A percentile compares a stretch with the other conserved stretches of the same genome.
Evolutionary conservation across 2,888 invertebrate genomes (phyloP).

Genomic region (Biston betularia): DNA sequence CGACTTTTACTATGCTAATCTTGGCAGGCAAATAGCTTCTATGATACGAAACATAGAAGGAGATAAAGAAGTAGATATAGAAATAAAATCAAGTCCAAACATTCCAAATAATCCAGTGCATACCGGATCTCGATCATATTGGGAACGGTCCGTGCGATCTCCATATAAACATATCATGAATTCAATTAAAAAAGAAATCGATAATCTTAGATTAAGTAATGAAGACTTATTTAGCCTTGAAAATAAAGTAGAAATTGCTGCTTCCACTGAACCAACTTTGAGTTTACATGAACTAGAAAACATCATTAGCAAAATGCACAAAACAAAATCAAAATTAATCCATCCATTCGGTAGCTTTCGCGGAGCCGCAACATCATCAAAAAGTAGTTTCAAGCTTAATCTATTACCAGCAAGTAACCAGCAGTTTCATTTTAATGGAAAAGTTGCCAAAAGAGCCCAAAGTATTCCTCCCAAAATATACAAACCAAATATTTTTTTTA

Average conservation of each 20-base stretch:
- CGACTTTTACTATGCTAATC: constrained; percentile 67
- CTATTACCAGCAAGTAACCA: constrained; percentile 53
- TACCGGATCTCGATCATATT: constrained; percentile 64
- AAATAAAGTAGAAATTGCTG: constrained; percentile 66
- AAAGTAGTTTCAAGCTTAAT: constrained; percentile 62
- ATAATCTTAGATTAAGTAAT: constrained; percentile 57
- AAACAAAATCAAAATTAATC: constrained; percentile 39
- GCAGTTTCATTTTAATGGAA: constrained; percentile 9
- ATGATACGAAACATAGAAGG: constrained; percentile 68
- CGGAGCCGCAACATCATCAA: constrained; percentile 34
- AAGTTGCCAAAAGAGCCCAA: constrained; percentile 18
- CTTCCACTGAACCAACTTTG: constrained; percentile 57
- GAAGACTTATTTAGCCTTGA: constrained; percentile 72
- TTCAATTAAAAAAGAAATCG: constrained; percentile 48
- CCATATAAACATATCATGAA: constrained; percentile 55
- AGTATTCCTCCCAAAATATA: constrained; percentile 1
- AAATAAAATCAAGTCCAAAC: constrained; percentile 50
- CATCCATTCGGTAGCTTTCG: constrained; percentile 20
- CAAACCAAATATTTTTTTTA: neutral
- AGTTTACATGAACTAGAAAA: constrained; percentile 73
- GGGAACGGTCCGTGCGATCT: constrained; percentile 77
- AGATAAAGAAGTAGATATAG: constrained; percentile 57
- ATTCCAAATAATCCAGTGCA: constrained; percentile 54
- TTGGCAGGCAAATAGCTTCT: constrained; percentile 76
- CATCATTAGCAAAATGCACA: constrained; percentile 64